Conservation (phyloP, 2,888 invertebrate genomes). For the Tenthredo distinguenda region DNA sequence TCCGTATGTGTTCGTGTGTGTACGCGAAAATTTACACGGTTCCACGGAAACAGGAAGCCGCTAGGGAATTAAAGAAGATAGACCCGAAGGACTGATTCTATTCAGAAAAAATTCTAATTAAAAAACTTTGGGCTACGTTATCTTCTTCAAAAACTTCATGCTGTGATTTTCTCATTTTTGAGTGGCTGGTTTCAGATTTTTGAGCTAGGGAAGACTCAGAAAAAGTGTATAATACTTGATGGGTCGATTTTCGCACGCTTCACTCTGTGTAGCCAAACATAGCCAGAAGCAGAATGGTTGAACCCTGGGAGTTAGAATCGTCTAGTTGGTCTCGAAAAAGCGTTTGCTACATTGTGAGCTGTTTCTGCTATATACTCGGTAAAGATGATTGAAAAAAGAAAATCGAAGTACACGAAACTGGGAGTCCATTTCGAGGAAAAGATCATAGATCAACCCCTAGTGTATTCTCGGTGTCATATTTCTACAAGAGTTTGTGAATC, state of each 20-base stretch:
- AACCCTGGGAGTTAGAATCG: not conserved
- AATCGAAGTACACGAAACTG: not conserved
- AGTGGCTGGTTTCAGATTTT: not conserved
- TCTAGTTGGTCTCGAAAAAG: not conserved
- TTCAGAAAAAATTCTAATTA: not conserved
- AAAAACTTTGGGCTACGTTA: not conserved
- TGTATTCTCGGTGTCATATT: slow-evolving; percentile 11
- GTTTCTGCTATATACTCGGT: not conserved
- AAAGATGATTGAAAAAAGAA: not conserved
- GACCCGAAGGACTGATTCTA: not conserved
- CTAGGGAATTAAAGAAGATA: not conserved
- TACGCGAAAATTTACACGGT: not conserved
- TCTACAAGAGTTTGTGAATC: not conserved
- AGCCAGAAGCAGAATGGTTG: not conserved
- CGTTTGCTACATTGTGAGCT: not conserved
- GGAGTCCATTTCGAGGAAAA: not conserved
- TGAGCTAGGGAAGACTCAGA: not conserved
- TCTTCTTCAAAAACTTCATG: not conserved
- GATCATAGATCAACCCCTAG: slow-evolving; percentile 12
- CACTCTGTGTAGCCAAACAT: not conserved
- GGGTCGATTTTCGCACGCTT: not conserved
- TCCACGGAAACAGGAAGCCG: not conserved
- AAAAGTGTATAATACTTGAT: not conserved
- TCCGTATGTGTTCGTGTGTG: not conserved
- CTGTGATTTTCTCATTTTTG: not conserved